Evolutionary conservation across 2,797 vertebrate species (phyloP).

Genomic region (Streptopelia turtur): DNA sequence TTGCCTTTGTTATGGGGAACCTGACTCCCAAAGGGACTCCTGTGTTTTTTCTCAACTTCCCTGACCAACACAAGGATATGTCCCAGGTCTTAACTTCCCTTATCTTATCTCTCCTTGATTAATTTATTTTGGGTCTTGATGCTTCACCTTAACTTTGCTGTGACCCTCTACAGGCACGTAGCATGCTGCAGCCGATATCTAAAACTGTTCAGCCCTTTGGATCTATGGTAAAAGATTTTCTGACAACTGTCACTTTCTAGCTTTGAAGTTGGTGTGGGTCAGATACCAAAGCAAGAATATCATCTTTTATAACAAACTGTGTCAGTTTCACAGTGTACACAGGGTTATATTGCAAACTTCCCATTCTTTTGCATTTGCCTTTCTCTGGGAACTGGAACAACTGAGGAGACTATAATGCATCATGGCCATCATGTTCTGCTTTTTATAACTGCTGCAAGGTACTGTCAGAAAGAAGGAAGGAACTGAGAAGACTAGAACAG

Average conservation of each 20-base stretch:
- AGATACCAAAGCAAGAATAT: not conserved
- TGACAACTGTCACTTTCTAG: not conserved
- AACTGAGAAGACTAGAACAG: not conserved
- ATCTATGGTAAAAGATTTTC: not conserved
- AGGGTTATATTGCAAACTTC: not conserved
- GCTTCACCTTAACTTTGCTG: not conserved
- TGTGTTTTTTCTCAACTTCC: slow-evolving; percentile 45
- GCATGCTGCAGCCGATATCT: not conserved
- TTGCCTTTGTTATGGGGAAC: slow-evolving; percentile 1
- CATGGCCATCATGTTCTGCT: not conserved
- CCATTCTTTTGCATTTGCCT: not conserved
- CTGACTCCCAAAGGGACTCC: slow-evolving; percentile 21
- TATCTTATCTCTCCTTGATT: slow-evolving; percentile 17
- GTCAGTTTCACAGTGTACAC: not conserved
- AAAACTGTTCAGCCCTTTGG: not conserved
- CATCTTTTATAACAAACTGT: not conserved
- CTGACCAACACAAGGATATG: not conserved
- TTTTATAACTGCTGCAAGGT: not conserved
- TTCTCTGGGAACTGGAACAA: not conserved
- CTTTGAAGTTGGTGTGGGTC: not conserved
- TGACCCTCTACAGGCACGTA: not conserved
- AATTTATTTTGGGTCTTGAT: not conserved
- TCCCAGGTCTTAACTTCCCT: slow-evolving; percentile 12
- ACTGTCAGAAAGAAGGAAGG: not conserved
- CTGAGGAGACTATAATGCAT: not conserved